These are phyloP conservation scores for Psilopsiagon aurifrons DNA, from an alignment of 2,113 vertebrate species.

Conservation along the genomic window DNA sequence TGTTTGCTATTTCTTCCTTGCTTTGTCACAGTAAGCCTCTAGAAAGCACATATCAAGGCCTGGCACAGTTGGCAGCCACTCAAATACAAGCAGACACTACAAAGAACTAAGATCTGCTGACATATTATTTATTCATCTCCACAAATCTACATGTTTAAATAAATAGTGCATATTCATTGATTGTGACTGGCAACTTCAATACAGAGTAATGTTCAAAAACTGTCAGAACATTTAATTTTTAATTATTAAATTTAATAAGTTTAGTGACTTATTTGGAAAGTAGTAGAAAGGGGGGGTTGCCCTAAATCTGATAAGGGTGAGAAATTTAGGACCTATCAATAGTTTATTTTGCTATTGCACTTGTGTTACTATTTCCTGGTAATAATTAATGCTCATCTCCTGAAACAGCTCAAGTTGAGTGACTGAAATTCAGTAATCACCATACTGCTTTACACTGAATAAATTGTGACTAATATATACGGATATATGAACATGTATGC, in stretches of 20 bases:
- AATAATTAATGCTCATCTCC: neutral
- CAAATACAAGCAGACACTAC: neutral
- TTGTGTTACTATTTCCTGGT: neutral
- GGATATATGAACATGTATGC: neutral
- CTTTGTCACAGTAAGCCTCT: neutral
- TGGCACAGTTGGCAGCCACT: neutral
- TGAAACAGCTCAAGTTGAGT: neutral
- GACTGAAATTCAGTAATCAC: neutral
- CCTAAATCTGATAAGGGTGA: neutral
- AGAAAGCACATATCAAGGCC: neutral
- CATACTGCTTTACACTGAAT: neutral
- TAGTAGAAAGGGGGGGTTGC: neutral
- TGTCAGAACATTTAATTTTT: neutral
- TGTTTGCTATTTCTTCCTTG: neutral
- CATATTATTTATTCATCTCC: neutral
- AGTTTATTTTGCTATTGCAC: neutral
- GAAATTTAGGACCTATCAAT: neutral
- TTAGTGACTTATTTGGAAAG: neutral
- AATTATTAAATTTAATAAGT: neutral
- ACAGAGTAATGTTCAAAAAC: neutral
- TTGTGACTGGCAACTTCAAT: neutral
- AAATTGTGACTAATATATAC: neutral
- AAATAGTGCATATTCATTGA: neutral
- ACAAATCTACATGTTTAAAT: neutral
- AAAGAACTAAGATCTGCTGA: neutral